Evolutionary conservation across 2,797 vertebrate species (phyloP).

Genomic region (Lagorchestes hirsutus): DNA sequence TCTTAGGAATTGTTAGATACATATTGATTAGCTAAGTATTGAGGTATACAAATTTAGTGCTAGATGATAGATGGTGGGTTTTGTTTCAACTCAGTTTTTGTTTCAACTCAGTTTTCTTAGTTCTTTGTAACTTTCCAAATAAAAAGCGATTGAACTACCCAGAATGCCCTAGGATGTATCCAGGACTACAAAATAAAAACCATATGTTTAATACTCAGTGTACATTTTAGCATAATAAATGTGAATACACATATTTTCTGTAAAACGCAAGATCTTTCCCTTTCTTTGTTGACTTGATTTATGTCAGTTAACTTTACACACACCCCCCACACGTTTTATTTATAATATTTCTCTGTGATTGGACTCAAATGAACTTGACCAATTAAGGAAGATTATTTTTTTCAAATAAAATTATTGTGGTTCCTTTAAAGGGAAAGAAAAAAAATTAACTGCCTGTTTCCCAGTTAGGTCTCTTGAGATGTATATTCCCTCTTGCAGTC

Average conservation of each 20-base stretch:
- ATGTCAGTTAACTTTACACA: background rate
- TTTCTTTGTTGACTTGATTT: background rate
- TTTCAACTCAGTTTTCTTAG: constrained; percentile 26
- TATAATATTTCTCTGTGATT: constrained; percentile 4
- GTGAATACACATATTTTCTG: constrained; percentile 52
- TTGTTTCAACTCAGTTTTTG: constrained; percentile 26
- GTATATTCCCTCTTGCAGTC: background rate
- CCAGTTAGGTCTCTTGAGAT: constrained; percentile 5
- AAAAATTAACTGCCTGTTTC: background rate
- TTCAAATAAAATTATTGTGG: background rate
- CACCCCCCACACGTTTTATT: background rate
- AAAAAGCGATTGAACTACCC: constrained; percentile 79
- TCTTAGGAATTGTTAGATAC: background rate
- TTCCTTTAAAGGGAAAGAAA: background rate
- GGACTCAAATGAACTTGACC: background rate
- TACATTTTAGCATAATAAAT: constrained; percentile 74
- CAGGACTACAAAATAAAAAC: constrained; percentile 81
- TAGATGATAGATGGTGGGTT: background rate
- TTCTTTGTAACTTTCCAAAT: constrained; percentile 62
- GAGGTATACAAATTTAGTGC: background rate
- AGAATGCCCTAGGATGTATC: constrained; percentile 78
- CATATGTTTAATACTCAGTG: constrained; percentile 81
- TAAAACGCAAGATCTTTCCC: constrained; percentile 37
- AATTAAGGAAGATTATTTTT: background rate
- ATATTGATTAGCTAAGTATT: constrained; percentile 27